Percentiles rank a stretch among this genome's conserved stretches.
Evolutionary conservation across 2,888 invertebrate genomes (phyloP).

Genomic region (Caenorhabditis uteleia): DNA sequence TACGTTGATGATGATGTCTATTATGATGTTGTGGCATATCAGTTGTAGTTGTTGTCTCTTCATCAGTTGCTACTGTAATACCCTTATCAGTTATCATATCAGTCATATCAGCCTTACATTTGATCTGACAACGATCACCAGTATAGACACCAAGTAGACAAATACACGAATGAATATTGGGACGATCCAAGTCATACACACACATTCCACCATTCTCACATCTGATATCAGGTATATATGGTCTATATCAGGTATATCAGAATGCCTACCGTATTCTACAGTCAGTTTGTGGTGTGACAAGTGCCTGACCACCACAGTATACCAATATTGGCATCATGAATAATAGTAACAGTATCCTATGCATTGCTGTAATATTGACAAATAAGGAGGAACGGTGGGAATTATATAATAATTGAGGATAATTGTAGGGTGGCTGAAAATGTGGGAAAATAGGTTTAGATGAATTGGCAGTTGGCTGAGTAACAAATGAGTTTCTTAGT

Average conservation of each 20-base stretch:
- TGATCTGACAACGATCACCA: constrained; percentile 56
- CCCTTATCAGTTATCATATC: not conserved
- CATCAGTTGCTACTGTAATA: not conserved
- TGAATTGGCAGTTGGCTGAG: too few species aligned
- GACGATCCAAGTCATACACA: constrained; percentile 23
- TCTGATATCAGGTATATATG: constrained; percentile 5
- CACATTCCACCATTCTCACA: constrained; percentile 39
- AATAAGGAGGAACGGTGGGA: too few species aligned
- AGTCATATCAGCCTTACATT: constrained; percentile 8
- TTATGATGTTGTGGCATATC: too few species aligned
- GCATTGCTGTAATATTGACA: too few species aligned
- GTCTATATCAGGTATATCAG: not conserved
- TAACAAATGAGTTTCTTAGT: too few species aligned
- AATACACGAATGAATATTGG: constrained; percentile 56
- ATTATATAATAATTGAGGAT: too few species aligned
- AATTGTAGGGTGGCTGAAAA: too few species aligned
- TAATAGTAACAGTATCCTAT: constrained; percentile 27
- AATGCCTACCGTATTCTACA: constrained; percentile 42
- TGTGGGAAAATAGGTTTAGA: too few species aligned
- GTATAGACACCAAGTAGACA: constrained; percentile 61
- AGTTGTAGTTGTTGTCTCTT: not conserved
- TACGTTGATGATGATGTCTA: not conserved
- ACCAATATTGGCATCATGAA: constrained; percentile 19
- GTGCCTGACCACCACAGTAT: constrained; percentile 34
- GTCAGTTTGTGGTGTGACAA: constrained; percentile 42